Conservation (phyloP, 2,113 vertebrate species). For the Cyphomyrus discorhynchus region DNA sequence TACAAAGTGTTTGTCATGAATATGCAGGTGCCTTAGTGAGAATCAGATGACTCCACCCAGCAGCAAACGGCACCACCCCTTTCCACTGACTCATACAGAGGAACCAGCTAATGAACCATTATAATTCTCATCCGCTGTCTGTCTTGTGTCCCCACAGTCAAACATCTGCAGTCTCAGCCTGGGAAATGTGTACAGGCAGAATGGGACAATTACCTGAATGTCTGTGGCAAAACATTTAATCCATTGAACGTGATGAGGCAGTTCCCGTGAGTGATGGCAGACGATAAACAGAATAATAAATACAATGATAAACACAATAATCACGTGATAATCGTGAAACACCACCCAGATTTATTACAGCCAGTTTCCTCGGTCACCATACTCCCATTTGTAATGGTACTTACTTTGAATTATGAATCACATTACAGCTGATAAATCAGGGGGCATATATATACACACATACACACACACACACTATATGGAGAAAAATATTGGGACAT, state of each 20-base stretch:
- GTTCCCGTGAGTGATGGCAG: neutral
- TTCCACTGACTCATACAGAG: neutral
- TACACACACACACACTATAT: too few relatives aligned
- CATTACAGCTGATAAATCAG: neutral
- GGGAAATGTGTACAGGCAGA: neutral
- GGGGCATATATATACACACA: neutral
- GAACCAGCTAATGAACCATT: neutral
- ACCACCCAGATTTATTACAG: neutral
- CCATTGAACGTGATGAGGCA: neutral
- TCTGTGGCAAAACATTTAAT: slow-evolving; percentile 4
- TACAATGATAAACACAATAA: neutral
- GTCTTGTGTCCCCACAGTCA: neutral
- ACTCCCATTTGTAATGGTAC: neutral
- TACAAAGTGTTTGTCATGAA: neutral
- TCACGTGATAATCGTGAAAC: neutral
- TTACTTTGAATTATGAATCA: neutral
- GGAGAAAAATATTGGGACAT: too few relatives aligned
- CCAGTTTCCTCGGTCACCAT: neutral
- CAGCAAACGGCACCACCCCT: neutral
- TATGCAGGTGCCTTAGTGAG: neutral
- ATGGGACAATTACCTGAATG: neutral
- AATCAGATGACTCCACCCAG: neutral
- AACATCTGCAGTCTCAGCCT: neutral
- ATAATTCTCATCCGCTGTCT: neutral
- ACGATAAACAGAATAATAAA: neutral